Conservation (phyloP, 2,797 vertebrate genomes). For the Fringilla coelebs region DNA sequence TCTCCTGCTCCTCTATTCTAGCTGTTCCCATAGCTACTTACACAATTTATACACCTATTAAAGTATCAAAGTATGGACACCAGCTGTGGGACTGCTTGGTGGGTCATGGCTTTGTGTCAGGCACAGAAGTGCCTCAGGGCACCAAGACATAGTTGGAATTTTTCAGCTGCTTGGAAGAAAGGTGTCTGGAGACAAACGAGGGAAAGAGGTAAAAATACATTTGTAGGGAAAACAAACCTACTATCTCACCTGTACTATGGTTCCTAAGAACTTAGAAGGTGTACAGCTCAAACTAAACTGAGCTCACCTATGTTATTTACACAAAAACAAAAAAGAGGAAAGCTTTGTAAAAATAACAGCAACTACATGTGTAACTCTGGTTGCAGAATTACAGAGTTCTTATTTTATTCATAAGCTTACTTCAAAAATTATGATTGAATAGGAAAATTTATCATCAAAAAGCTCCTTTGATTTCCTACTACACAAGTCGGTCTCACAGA, state of each 20-base stretch:
- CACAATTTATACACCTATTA: background rate
- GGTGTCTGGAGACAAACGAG: background rate
- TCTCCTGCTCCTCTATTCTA: background rate
- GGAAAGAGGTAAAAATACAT: background rate
- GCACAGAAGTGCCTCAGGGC: fast-evolving
- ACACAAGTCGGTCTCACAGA: background rate
- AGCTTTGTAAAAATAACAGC: background rate
- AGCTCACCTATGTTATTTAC: background rate
- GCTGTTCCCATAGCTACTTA: background rate
- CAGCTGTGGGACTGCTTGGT: background rate
- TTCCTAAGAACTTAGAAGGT: background rate
- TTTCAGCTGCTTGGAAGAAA: background rate
- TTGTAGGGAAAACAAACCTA: background rate
- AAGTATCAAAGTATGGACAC: background rate
- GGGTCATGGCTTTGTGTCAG: background rate
- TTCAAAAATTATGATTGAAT: background rate
- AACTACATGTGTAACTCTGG: background rate
- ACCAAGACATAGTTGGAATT: background rate
- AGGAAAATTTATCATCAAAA: background rate
- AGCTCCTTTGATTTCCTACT: background rate
- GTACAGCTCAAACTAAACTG: background rate
- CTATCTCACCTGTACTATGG: fast-evolving
- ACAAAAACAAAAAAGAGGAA: background rate
- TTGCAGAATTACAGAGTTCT: background rate
- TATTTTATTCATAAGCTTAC: background rate